These are phyloP conservation scores for Ophiothrix spiculata DNA, from an alignment of 35 echinoderm and acorn worm genomes.

Conservation along the genomic window DNA sequence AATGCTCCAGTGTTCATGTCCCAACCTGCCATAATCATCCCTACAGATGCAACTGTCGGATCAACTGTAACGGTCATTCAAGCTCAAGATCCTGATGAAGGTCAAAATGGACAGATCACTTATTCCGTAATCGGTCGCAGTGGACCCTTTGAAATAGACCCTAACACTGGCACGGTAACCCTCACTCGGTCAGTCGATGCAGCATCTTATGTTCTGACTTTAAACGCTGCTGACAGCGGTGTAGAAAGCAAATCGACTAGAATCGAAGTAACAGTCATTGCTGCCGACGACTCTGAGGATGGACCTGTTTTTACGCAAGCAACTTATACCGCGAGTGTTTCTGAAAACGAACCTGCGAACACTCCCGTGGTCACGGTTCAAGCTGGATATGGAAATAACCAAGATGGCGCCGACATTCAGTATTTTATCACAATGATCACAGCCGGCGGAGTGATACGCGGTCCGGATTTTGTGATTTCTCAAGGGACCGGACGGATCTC, in stretches of 20 bases:
- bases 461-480: conserved; percentile 48
- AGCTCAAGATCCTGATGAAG: conserved; percentile 74
- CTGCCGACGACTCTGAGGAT: conserved; percentile 43
- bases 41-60: conserved; percentile 20
- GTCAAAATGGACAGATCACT: conserved; percentile 65
- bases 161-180: conserved; percentile 51
- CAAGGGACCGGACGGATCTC: conserved; percentile 40
- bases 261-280: conserved; percentile 49
- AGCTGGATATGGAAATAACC: conserved; percentile 53
- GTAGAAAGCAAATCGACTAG: conserved; percentile 21
- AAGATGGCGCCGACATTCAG: conserved; percentile 37
- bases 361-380: conserved; percentile 54
- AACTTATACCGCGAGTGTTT: conserved; percentile 40
- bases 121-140: conserved; percentile 43
- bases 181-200: conserved; percentile 22
- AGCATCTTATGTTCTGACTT: conserved; percentile 48
- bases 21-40: conserved; percentile 65
- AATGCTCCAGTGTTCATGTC: conserved; percentile 81
- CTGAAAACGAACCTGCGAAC: conserved; percentile 56
- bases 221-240: conserved; percentile 53
- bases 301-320: conserved; percentile 52
- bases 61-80: conserved; percentile 51
- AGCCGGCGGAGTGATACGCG: conserved; percentile 30
- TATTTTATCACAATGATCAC: conserved; percentile 83
- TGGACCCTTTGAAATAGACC: conserved; percentile 63